Percentiles rank a stretch among this genome's conserved stretches.
Evolutionary conservation across 2,797 vertebrate species (phyloP).

Genomic region (Cynodonichthys magdalenae): DNA sequence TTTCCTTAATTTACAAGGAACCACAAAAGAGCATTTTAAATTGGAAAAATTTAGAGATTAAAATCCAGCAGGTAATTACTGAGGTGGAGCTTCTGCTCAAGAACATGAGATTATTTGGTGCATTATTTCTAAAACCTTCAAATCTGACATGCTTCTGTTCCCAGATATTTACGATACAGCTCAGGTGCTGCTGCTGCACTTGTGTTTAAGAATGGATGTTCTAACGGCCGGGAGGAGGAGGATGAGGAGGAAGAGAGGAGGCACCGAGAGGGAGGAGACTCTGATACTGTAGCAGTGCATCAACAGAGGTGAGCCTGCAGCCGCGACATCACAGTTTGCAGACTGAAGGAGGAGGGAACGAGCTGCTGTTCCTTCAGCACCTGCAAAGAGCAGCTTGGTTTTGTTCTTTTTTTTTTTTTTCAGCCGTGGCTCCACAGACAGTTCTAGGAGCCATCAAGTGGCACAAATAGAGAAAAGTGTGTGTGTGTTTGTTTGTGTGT

Average conservation of each 20-base stretch:
- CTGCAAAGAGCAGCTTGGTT: constrained; percentile 15
- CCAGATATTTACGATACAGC: constrained; percentile 28
- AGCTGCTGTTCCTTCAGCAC: constrained; percentile 16
- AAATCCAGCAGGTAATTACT: too few relatives aligned
- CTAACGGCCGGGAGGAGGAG: constrained; percentile 58
- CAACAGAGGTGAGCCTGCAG: constrained; percentile 68
- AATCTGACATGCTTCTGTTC: constrained; percentile 13
- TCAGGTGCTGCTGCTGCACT: constrained; percentile 52
- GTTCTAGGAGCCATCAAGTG: constrained; percentile 9
- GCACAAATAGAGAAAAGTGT: background rate
- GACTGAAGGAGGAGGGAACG: constrained; percentile 33
- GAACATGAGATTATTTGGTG: background rate
- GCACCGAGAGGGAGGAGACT: constrained; percentile 19
- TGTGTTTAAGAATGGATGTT: constrained; percentile 72
- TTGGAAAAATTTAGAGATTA: too few relatives aligned
- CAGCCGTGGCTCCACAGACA: background rate
- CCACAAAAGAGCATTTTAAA: too few relatives aligned
- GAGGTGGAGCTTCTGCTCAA: too few relatives aligned
- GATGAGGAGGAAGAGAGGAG: constrained; percentile 7
- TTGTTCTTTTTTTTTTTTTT: background rate
- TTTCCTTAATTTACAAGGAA: too few relatives aligned
- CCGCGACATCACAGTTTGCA: constrained; percentile 53
- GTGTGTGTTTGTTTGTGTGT: too few relatives aligned
- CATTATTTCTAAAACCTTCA: background rate
- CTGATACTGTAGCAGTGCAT: constrained; percentile 72